Base-by-base conservation (phyloP, 1,140 invertebrate genomes). In the Drosophila nannoptera region DNA sequence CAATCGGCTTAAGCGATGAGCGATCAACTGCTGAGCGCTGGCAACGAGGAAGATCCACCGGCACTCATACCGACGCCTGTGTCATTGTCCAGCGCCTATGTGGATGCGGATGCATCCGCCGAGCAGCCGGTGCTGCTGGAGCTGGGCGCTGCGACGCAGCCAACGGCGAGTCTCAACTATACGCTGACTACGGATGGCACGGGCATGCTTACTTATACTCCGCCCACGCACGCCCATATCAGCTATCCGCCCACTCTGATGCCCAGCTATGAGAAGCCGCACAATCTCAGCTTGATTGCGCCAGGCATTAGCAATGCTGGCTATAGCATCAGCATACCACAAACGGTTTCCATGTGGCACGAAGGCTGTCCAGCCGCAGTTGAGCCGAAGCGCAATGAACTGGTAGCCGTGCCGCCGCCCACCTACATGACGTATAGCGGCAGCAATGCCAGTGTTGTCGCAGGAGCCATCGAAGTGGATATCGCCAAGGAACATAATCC, bases 401-500 rank as follows among this genome's bases (percentile, higher is more conserved):
- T 88, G 4, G 68, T 70, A 0, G 52, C 68, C 2, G 87, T 89
- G 33, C 83, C 84, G 14, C 75, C 87, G n/a, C 83, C 87, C 7
- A 74, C 87, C 31, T 88, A 86, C 38, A 87, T 87, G 75, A 73
- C 60, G 7, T 89, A 88, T 32, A 56, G 73, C 8, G 52, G 59
- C 0, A 53, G 59, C 29, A 45, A 5, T 4, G 58, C 50, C 12
- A 50, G 43, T 7, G 77, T 64, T 7, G 56, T 8, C 4, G 58
- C 48, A 7, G 50, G 43, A n/a, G 77, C 73, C 7, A 53, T 82
- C 2, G 81, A 87, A n/a, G 89, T 91, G 8, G 89, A 89, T 1
- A 87, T 88, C 5, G 78, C 87, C 42, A 89, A 86, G 64, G 90
- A 91, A 54, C 90, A 91, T 35, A 78, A 87, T 61, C 75, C 87